These are phyloP conservation scores for Meandrina meandrites DNA, from an alignment of 92 coral and sea anemone species.

Conservation along the genomic window DNA sequence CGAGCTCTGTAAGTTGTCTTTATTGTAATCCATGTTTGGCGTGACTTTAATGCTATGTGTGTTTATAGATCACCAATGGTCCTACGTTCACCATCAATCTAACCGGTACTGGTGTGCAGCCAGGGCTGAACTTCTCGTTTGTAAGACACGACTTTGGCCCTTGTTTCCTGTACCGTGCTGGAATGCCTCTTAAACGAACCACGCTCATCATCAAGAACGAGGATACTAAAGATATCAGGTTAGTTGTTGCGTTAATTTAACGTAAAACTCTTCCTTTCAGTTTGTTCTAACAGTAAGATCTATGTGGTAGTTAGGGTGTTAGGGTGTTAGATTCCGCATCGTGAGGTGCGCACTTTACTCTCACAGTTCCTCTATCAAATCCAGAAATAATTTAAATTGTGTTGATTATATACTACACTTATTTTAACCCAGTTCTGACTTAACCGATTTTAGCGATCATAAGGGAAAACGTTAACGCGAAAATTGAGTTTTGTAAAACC, in stretches of 20 bases:
- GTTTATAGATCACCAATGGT: constrained; percentile 86
- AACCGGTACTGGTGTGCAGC: constrained; percentile 94
- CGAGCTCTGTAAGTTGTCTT: too few species aligned
- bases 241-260: background rate
- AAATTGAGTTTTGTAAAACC: background rate
- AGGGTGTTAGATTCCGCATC: too few species aligned
- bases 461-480: too few species aligned
- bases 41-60: constrained; percentile 1
- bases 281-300: background rate
- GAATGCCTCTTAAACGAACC: constrained; percentile 83
- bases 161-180: constrained; percentile 98
- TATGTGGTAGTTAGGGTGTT: too few species aligned
- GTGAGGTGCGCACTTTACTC: background rate
- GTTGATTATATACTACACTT: too few species aligned
- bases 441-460: background rate
- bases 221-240: constrained; percentile 93
- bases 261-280: background rate
- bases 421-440: too few species aligned
- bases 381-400: too few species aligned
- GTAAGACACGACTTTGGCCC: constrained; percentile 94
- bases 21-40: background rate
- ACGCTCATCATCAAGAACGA: constrained; percentile 85
- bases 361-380: background rate
- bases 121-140: constrained; percentile 88
- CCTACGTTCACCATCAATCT: constrained; percentile 85